These are phyloP conservation scores for Oryzaephilus surinamensis DNA, from an alignment of 1,140 invertebrate genomes.

Conservation along the genomic window DNA sequence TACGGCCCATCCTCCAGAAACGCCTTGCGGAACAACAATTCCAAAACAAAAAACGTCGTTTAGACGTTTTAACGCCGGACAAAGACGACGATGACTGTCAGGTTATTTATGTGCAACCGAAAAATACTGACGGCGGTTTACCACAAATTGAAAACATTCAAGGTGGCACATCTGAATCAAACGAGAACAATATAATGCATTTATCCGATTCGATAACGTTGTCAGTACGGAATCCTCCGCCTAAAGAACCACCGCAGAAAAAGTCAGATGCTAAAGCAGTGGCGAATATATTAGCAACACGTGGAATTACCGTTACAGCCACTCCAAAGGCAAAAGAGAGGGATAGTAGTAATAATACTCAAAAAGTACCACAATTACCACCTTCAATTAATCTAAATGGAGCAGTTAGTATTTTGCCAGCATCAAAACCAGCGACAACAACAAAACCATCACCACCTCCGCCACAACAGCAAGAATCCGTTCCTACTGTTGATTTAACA, in stretches of 20 bases:
- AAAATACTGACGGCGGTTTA: conserved; percentile 49
- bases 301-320: conserved; percentile 63
- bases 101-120: conserved; percentile 59
- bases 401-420: conserved; percentile 59
- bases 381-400: conserved; percentile 56
- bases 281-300: conserved; percentile 59
- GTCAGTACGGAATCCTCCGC: conserved; percentile 44
- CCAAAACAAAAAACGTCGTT: conserved; percentile 37
- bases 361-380: conserved; percentile 26
- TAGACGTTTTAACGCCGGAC: conserved; percentile 44
- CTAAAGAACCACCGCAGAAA: conserved; percentile 33
- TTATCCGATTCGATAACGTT: conserved; percentile 54
- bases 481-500: conserved; percentile 30
- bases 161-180: conserved; percentile 24
- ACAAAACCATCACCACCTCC: neutral
- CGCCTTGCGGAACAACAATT: conserved; percentile 19
- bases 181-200: conserved; percentile 47
- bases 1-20: conserved; percentile 15
- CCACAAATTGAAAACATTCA: conserved; percentile 64
- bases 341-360: conserved; percentile 16
- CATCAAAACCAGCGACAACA: conserved; percentile 15
- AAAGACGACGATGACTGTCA: conserved; percentile 53
- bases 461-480: conserved; percentile 2
- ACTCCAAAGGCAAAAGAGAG: conserved; percentile 33
- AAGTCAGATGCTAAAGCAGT: conserved; percentile 59